Evolutionary conservation across 2,797 vertebrate genomes (phyloP).

Genomic region (Leptoclinus maculatus): DNA sequence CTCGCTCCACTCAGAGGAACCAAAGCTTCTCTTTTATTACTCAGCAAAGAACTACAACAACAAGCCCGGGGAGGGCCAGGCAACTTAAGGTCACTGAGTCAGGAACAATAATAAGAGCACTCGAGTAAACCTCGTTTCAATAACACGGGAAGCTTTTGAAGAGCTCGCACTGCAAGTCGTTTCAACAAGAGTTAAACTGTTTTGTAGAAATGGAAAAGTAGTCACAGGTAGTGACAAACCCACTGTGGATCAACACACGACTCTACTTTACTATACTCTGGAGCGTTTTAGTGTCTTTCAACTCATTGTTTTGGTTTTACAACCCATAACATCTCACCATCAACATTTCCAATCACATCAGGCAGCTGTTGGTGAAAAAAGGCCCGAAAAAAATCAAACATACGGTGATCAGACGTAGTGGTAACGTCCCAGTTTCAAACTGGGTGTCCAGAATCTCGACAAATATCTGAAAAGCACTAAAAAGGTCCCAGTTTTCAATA

Average conservation of each 20-base stretch:
- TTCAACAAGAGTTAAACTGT: not conserved
- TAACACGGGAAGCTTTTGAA: conserved; percentile 5
- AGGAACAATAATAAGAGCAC: conserved; percentile 56
- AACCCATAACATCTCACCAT: not conserved
- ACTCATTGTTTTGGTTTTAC: not conserved
- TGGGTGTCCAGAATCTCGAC: not conserved
- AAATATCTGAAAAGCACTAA: not conserved
- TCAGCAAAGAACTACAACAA: conserved; percentile 77
- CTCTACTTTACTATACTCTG: not conserved
- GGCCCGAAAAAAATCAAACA: not conserved
- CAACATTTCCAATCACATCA: not conserved
- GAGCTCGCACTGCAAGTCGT: not conserved
- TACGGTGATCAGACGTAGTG: too few relatives aligned
- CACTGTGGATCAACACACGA: not conserved
- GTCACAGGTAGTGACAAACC: not conserved
- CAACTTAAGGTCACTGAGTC: conserved; percentile 65
- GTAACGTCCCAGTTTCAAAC: not conserved
- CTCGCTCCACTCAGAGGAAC: conserved; percentile 68
- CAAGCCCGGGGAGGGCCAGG: conserved; percentile 40
- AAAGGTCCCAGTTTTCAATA: too few relatives aligned
- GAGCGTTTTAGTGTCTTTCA: not conserved
- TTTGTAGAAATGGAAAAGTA: not conserved
- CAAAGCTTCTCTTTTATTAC: conserved; percentile 71
- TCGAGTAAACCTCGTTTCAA: conserved; percentile 24
- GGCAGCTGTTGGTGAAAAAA: not conserved